Evolutionary conservation across 2,113 vertebrate genomes (phyloP).

Genomic region (Archocentrus centrarchus): DNA sequence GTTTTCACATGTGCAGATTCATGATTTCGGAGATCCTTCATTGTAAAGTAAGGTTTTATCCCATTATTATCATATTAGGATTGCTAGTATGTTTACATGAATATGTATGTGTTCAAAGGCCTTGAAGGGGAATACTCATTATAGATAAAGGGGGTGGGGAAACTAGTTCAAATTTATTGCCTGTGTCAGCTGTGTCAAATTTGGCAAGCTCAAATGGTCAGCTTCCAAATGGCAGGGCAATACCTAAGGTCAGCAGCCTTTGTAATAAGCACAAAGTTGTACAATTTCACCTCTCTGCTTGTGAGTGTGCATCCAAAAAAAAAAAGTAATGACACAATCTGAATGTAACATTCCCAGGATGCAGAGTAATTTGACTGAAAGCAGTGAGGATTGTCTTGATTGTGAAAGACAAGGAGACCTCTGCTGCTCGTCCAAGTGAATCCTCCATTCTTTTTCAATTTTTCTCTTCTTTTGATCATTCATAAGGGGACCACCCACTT

Average conservation of each 20-base stretch:
- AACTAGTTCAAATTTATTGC: constrained; percentile 85
- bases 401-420: constrained; percentile 23
- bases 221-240: constrained; percentile 83
- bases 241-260: constrained; percentile 75
- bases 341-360: constrained; percentile 16
- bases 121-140: constrained; percentile 64
- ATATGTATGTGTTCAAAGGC: constrained; percentile 55
- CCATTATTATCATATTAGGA: constrained; percentile 15
- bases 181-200: constrained; percentile 85
- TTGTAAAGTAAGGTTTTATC: background rate
- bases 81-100: constrained; percentile 19
- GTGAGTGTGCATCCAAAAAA: background rate
- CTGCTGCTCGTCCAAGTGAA: constrained; percentile 36
- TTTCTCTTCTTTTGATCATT: constrained; percentile 49
- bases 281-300: constrained; percentile 29
- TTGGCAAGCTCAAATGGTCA: constrained; percentile 85
- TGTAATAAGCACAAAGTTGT: constrained; percentile 68
- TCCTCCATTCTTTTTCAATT: background rate
- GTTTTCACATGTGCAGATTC: background rate
- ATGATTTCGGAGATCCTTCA: background rate
- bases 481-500: constrained; percentile 81
- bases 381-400: constrained; percentile 24
- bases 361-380: constrained; percentile 7
- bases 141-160: constrained; percentile 79
- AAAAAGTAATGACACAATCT: constrained; percentile 2